Evolutionary conservation across 2,797 vertebrate genomes (phyloP), one percentile per base, ranked within the genome.

Genomic region (Morus bassanus): DNA sequence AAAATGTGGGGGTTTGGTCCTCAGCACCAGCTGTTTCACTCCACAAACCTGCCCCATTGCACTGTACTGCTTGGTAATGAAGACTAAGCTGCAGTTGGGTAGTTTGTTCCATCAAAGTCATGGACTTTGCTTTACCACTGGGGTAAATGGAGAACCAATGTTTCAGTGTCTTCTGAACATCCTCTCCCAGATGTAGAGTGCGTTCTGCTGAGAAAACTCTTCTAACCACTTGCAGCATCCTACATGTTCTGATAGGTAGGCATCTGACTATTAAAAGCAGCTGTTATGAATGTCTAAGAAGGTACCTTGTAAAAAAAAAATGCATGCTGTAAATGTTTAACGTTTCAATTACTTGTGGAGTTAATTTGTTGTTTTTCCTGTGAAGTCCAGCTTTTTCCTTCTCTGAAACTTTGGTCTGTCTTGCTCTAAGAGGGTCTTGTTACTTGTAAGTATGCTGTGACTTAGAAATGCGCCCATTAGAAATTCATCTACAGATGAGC

Each of bases 41-140:
- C 39, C 0, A 1, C 35, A 82, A 48, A 16, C 27, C 68, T 83
- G n/a, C 27, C 8, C 25, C 37, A n/a, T 37, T 1, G 0, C 18
- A 3, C 65, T 53, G 22, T 60, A 7, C 57, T 70, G 61, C 53
- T 53, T 37, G 24, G 45, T 17, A 24, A 37, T 2, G 2, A 24
- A 68, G 31, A 24, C 57, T 33, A 45, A 73, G 30, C 63, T 60
- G 33, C 70, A 60, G 28, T 0, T n/a, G 31, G 39, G 50, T 75
- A 37, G 9, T 31, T 51, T 80, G 31, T 56, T 73, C 63, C 5
- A 6, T 17, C 1, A 10, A 50, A 63, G 11, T n/a, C 2, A 13
- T 5, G 13, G 41, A 30, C 43, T 80, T 63, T 31, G 27, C 54
- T 76, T 56, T 33, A 17, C 19, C 39, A 1, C 15, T 51, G 63